Conservation (phyloP, 2,113 vertebrate species). For the Leptobrachium leishanense region DNA sequence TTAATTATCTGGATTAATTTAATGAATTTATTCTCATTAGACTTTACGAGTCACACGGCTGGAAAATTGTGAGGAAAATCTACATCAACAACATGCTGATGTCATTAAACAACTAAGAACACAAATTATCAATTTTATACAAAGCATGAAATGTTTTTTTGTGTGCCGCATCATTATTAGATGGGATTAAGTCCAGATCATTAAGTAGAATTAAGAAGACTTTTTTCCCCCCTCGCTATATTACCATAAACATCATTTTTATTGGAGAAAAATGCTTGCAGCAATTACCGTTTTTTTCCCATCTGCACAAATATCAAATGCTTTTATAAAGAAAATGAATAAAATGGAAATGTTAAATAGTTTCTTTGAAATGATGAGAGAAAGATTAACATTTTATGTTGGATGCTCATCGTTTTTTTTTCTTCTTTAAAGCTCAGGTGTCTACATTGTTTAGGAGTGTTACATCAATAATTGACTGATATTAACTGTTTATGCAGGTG, state of each 20-base stretch:
- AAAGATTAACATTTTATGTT: neutral
- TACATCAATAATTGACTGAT: no score
- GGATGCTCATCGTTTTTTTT: no score
- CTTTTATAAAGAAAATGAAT: neutral
- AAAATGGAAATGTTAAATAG: constrained; percentile 8
- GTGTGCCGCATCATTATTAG: constrained; percentile 28
- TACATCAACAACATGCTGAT: constrained; percentile 55
- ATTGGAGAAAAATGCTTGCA: constrained; percentile 32
- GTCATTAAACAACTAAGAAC: constrained; percentile 57
- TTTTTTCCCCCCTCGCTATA: constrained; percentile 34
- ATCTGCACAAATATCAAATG: neutral
- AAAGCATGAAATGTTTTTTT: constrained; percentile 16
- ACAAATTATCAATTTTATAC: constrained; percentile 46
- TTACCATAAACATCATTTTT: constrained; percentile 44
- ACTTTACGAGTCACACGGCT: constrained; percentile 64
- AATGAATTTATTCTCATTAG: constrained; percentile 71
- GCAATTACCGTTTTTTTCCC: neutral
- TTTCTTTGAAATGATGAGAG: constrained; percentile 1
- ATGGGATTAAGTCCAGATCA: constrained; percentile 49
- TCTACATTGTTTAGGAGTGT: no score
- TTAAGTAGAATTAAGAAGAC: constrained; percentile 41
- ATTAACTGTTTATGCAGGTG: no score
- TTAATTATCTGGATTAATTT: constrained; percentile 73
- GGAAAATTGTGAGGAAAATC: constrained; percentile 54
- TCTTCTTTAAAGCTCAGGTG: no score